Conservation (phyloP, 2,888 invertebrate genomes). For the Eueremaeus valkanovi region DNA sequence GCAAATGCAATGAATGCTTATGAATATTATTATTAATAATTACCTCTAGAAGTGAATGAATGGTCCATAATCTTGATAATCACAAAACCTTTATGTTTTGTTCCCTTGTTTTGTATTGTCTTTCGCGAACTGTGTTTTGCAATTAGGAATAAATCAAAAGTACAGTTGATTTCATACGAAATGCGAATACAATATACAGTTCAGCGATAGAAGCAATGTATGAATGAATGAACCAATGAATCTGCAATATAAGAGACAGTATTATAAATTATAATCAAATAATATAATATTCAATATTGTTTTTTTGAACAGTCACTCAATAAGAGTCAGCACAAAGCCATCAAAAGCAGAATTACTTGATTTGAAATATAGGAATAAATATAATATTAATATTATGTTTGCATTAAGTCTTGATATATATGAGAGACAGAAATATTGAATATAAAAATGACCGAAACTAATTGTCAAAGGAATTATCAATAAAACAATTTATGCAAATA, state of each 20-base stretch:
- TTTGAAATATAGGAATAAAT: not conserved
- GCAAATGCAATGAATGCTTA: not conserved
- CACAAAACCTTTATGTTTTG: not conserved
- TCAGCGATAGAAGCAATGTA: no score
- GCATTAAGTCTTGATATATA: no score
- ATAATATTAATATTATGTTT: not conserved
- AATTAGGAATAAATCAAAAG: conserved; percentile 15
- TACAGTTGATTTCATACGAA: not conserved
- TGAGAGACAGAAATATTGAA: no score
- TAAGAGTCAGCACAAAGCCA: not conserved
- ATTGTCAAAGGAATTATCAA: not conserved
- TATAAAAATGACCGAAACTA: not conserved
- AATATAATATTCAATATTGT: not conserved
- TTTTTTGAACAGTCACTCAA: not conserved
- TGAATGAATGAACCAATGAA: no score
- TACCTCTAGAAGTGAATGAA: conserved; percentile 20
- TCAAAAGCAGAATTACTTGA: not conserved
- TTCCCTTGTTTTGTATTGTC: not conserved
- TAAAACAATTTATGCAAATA: conserved; percentile 1
- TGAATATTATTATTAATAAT: conserved; percentile 1
- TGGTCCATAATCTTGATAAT: not conserved
- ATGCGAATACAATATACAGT: not conserved
- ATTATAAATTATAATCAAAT: not conserved
- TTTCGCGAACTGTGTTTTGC: not conserved
- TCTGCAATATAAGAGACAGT: not conserved